Evolutionary conservation across 2,797 vertebrate genomes (phyloP), one percentile per base, ranked within the genome.

Genomic region (Linurgus olivaceus): DNA sequence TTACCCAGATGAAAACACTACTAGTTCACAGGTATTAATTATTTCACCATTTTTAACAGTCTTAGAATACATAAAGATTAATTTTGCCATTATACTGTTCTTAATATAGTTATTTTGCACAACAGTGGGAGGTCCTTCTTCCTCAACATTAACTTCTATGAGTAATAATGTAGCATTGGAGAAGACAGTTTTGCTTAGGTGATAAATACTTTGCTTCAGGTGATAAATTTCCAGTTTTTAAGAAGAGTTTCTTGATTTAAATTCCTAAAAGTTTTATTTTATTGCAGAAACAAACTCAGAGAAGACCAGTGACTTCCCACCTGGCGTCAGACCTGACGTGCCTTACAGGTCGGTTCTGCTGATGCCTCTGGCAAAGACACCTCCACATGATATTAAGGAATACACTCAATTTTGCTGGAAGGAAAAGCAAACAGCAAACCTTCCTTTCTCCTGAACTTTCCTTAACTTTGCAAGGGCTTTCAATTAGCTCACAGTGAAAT

Each of bases 401-500:
- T 13, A 29, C 2, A 1, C 8, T 76, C 59, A 17, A 2, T 86
- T 68, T 71, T 88, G 8, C 63, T 68, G 50, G 9, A 35, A 33
- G 17, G 40, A 65, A 65, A 65, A 45, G 10, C 28, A 75, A 5
- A 29, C 24, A 54, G 25, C 7, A 87, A 86, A 80, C 17, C 17
- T 80, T 83, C 47, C 17, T 54, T 86, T 68, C 44, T 61, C 25
- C 44, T 86, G 35, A 88, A 72, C 55, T 90, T 90, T 89, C 23
- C 61, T 52, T 87, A 70, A 52, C 55, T 88, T 73, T 38, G 6
- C 47, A 83, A 66, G 61, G 77, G 88, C 62, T 89, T 95, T 93
- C 81, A 91, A 82, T 92, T 92, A 96, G 75, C 65, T 91, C 65
- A 68, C 48, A 51, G 40, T 51, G 81, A 89, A 85, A 91, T 59